Conservation (phyloP, 2,797 vertebrate genomes). For the Sylvilagus floridanus region DNA sequence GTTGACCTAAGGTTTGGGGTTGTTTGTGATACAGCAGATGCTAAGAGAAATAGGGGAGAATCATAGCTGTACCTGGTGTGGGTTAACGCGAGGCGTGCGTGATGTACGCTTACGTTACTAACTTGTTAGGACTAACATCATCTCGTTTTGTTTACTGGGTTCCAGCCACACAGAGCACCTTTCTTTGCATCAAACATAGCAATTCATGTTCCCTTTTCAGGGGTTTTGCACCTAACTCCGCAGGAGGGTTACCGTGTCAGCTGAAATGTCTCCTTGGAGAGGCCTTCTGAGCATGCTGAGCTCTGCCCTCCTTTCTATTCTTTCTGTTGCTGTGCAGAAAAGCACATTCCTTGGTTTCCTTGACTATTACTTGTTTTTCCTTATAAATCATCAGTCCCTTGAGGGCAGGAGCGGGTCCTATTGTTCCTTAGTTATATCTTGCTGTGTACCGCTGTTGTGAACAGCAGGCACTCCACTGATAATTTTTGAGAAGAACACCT, state of each 20-base stretch:
- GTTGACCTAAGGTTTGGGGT: neutral
- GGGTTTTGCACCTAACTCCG: neutral
- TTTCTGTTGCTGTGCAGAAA: neutral
- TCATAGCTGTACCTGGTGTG: neutral
- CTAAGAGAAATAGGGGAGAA: neutral
- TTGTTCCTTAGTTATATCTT: neutral
- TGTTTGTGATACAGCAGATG: neutral
- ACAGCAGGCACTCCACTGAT: neutral
- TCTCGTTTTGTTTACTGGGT: neutral
- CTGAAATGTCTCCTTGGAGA: neutral
- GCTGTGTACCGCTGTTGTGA: neutral
- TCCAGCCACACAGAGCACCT: neutral
- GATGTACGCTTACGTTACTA: neutral
- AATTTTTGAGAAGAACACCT: neutral
- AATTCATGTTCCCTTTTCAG: neutral
- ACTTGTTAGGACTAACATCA: neutral
- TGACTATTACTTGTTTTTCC: neutral
- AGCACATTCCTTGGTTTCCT: neutral
- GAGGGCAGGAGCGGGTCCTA: neutral
- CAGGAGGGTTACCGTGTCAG: neutral
- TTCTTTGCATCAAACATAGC: neutral
- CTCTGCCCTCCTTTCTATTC: neutral
- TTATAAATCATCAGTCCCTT: neutral
- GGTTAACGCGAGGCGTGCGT: neutral
- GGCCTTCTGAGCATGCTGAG: neutral